Percentiles rank a stretch among this genome's conserved stretches.
Evolutionary conservation across 1,140 invertebrate genomes (phyloP).

Genomic region (Drosophila rufa): DNA sequence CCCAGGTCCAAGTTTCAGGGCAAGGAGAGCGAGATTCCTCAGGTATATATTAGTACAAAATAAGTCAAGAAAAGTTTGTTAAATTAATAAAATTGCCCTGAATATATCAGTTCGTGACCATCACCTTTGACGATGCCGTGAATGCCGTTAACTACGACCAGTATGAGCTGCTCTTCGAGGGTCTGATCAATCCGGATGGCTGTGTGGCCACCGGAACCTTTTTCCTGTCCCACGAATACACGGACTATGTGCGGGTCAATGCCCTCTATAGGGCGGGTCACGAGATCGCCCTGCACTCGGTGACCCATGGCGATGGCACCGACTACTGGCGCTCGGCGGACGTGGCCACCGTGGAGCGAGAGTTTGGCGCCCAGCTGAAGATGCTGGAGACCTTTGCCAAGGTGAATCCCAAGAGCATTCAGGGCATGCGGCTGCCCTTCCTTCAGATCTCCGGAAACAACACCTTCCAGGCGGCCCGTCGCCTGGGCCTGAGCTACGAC

Average conservation of each 20-base stretch:
- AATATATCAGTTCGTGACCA: slow-evolving; percentile 85
- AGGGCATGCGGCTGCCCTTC: slow-evolving; percentile 89
- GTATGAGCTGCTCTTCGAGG: slow-evolving; percentile 88
- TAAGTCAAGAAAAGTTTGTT: too few species aligned
- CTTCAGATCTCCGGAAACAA: slow-evolving; percentile 88
- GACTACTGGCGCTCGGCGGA: slow-evolving; percentile 86
- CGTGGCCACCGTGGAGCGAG: slow-evolving; percentile 85
- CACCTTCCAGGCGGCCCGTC: slow-evolving; percentile 86
- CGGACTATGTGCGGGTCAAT: slow-evolving; percentile 88
- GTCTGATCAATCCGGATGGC: slow-evolving; percentile 88
- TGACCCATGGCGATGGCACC: slow-evolving; percentile 86
- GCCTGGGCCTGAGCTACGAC: slow-evolving; percentile 87
- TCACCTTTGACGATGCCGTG: slow-evolving; percentile 90
- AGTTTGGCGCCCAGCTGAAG: slow-evolving; percentile 87
- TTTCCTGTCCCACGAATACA: slow-evolving; percentile 90
- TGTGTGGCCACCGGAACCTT: slow-evolving; percentile 88
- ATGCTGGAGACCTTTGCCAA: slow-evolving; percentile 86
- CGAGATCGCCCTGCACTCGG: slow-evolving; percentile 90
- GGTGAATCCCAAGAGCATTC: slow-evolving; percentile 85
- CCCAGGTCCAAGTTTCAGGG: slow-evolving; percentile 70
- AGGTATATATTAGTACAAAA: slow-evolving; percentile 29
- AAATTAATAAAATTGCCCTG: too few species aligned
- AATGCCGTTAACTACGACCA: slow-evolving; percentile 88
- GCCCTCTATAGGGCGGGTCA: slow-evolving; percentile 88
- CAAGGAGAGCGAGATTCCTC: slow-evolving; percentile 84